These are phyloP conservation scores for Melitaea athalia DNA, from an alignment of 2,888 invertebrate genomes.

Conservation along the genomic window DNA sequence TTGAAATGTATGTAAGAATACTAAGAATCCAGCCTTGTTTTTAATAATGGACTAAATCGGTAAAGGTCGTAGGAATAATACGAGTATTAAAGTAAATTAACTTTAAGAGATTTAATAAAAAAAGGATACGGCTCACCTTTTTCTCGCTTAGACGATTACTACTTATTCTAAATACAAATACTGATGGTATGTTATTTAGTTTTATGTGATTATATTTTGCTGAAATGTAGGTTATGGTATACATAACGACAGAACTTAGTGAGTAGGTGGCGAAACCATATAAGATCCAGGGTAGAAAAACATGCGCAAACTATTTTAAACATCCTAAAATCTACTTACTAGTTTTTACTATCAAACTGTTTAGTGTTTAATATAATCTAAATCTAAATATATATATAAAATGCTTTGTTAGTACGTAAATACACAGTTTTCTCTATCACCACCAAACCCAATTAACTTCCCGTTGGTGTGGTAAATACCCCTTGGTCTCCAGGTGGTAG, in stretches of 20 bases:
- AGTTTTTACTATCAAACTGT: not conserved
- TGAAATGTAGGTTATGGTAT: constrained; percentile 39
- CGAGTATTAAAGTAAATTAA: too few species aligned
- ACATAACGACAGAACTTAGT: constrained; percentile 54
- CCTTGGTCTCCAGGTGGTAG: too few species aligned
- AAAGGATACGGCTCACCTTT: not conserved
- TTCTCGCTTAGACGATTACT: not conserved
- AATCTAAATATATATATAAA: too few species aligned
- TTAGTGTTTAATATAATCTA: too few species aligned
- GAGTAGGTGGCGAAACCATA: constrained; percentile 62
- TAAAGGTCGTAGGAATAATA: too few species aligned
- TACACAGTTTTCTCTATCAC: too few species aligned
- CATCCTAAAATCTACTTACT: not conserved
- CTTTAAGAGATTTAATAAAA: not conserved
- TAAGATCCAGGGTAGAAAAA: constrained; percentile 55
- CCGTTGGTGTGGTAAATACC: too few species aligned
- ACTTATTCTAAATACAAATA: not conserved
- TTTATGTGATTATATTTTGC: constrained; percentile 14
- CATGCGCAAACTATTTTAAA: constrained; percentile 36
- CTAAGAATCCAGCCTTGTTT: too few species aligned
- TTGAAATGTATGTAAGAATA: too few species aligned
- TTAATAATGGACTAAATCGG: too few species aligned
- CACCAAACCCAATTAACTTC: too few species aligned
- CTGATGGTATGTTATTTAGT: not conserved
- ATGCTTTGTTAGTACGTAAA: too few species aligned